Evolutionary conservation across 2,888 invertebrate species (phyloP).

Genomic region (Perdita meconis): DNA sequence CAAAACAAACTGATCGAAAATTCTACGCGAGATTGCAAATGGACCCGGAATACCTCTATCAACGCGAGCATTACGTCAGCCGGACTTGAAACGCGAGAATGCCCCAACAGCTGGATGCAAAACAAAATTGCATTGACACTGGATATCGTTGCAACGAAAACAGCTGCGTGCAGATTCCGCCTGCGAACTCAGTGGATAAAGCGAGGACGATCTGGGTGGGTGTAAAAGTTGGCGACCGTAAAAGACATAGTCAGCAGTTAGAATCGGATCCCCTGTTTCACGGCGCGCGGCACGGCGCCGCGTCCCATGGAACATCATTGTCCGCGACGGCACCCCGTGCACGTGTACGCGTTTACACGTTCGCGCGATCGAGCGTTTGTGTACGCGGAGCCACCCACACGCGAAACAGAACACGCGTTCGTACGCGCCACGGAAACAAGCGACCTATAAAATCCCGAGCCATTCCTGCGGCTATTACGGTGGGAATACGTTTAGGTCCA

Average conservation of each 20-base stretch:
- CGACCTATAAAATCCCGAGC: conserved; percentile 55
- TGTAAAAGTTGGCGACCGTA: neutral
- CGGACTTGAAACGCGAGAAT: neutral
- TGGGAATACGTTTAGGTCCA: conserved; percentile 41
- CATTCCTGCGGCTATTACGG: conserved; percentile 51
- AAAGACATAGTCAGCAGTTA: conserved; percentile 7
- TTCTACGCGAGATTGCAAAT: no score
- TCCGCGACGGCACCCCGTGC: neutral
- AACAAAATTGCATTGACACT: neutral
- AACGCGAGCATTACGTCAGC: no score
- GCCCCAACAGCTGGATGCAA: neutral
- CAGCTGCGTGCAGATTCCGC: neutral
- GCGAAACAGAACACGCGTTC: conserved; percentile 4
- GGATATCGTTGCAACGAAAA: neutral
- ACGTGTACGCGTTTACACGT: neutral
- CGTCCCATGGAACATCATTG: neutral
- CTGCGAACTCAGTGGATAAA: neutral
- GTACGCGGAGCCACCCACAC: neutral
- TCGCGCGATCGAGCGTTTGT: neutral
- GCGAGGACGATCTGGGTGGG: neutral
- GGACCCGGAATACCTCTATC: no score
- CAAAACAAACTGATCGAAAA: no score
- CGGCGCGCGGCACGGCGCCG: neutral
- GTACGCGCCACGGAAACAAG: conserved; percentile 29
- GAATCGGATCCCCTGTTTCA: conserved; percentile 2